phyloP scores from a whole-genome alignment of 1,140 invertebrate genomes.

The Nebria ingens region DNA sequence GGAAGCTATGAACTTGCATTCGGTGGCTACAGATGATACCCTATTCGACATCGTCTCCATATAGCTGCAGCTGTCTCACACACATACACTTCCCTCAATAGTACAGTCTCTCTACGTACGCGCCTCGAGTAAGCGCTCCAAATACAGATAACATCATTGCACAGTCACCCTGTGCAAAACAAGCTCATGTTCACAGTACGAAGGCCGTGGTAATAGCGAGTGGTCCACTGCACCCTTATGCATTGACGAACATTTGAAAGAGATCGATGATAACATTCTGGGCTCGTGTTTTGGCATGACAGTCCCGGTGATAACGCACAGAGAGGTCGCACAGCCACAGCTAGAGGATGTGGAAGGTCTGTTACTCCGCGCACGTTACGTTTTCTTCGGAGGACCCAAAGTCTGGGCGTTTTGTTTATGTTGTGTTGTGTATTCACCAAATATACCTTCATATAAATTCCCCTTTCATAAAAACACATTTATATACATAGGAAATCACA shows the following conservation, averaged over 20 bases:
- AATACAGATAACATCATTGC: neutral
- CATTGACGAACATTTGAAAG: conserved; percentile 38
- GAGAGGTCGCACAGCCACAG: no score
- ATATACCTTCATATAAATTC: no score
- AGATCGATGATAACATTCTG: conserved; percentile 36
- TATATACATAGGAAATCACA: no score
- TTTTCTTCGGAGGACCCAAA: no score
- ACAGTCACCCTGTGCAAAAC: neutral
- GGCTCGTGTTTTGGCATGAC: conserved; percentile 38
- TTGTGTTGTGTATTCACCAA: no score
- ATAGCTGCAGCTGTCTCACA: neutral
- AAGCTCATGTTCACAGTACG: neutral
- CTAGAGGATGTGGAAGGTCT: conserved; percentile 1
- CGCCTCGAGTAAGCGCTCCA: conserved; percentile 5
- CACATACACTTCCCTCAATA: neutral
- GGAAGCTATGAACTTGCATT: neutral
- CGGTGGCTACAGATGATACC: neutral
- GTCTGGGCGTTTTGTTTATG: no score
- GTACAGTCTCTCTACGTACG: conserved; percentile 3
- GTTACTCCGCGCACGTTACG: neutral
- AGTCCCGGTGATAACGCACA: conserved; percentile 34
- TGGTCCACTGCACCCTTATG: conserved; percentile 29
- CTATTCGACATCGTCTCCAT: neutral
- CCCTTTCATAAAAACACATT: no score
- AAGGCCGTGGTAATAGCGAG: neutral